These are phyloP conservation scores for Notiomystis cincta DNA, from an alignment of 2,113 vertebrate genomes.

Conservation along the genomic window DNA sequence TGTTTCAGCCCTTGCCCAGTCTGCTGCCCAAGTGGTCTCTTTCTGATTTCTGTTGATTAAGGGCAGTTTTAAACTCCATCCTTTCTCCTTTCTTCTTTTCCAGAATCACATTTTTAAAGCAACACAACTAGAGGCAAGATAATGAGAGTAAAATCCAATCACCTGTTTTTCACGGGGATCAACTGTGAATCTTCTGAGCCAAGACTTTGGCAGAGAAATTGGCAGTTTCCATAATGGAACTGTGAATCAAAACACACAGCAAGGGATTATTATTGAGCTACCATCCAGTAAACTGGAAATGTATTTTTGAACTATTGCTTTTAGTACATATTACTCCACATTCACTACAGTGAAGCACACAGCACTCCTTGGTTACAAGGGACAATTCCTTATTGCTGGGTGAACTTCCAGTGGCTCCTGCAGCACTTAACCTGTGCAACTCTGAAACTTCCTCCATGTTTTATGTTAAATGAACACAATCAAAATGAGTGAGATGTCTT, in stretches of 20 bases:
- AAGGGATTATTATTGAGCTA: conserved; percentile 18
- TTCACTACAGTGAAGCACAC: neutral
- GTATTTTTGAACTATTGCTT: conserved; percentile 37
- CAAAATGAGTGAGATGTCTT: neutral
- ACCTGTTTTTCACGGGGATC: conserved; percentile 15
- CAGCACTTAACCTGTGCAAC: neutral
- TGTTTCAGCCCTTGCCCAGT: neutral
- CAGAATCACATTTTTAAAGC: conserved; percentile 7
- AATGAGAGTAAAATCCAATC: conserved; percentile 51
- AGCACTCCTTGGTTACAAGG: neutral
- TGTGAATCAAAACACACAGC: conserved; percentile 26
- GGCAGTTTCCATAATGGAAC: conserved; percentile 33
- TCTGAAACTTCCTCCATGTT: neutral
- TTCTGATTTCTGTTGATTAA: neutral
- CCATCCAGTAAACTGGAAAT: conserved; percentile 16
- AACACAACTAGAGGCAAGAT: neutral
- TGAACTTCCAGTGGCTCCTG: neutral
- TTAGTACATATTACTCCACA: neutral
- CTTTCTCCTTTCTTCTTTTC: neutral
- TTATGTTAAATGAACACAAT: neutral
- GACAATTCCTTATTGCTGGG: neutral
- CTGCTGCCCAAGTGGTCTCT: neutral
- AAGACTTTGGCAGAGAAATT: conserved; percentile 25
- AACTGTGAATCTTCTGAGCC: conserved; percentile 17
- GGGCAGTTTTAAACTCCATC: neutral